A percentile compares a stretch with the other conserved stretches of the same genome.
Conservation (phyloP, 2,797 vertebrate species). For the Ctenopoma multispine region DNA sequence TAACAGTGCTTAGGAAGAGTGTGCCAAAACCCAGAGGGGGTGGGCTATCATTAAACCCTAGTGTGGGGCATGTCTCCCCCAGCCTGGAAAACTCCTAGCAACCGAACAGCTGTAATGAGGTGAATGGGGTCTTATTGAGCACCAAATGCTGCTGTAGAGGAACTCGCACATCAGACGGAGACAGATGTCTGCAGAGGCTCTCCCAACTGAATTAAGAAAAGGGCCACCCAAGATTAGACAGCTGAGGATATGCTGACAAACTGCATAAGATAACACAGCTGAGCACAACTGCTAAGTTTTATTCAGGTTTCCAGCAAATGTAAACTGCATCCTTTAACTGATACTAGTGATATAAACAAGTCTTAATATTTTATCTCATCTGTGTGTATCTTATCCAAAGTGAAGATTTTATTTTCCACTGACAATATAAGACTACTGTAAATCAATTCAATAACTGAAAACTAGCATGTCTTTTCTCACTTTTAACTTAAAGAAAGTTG, state of each 20-base stretch:
- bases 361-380: too few relatives aligned
- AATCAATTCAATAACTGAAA: not conserved
- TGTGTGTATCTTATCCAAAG: not conserved
- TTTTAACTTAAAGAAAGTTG: constrained; percentile 48
- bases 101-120: constrained; percentile 69
- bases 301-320: not conserved
- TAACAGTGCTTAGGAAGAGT: constrained; percentile 68
- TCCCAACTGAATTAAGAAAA: constrained; percentile 23
- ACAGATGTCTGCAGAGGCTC: constrained; percentile 67
- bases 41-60: constrained; percentile 57
- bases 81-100: constrained; percentile 57
- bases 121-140: constrained; percentile 36
- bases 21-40: constrained; percentile 69
- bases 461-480: not conserved
- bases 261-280: constrained; percentile 46
- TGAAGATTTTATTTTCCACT: not conserved
- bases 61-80: constrained; percentile 26
- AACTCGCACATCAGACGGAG: constrained; percentile 57
- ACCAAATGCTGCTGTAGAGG: constrained; percentile 62
- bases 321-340: not conserved
- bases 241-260: constrained; percentile 21
- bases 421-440: not conserved
- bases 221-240: constrained; percentile 70
- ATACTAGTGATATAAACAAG: not conserved
- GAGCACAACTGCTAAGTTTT: not conserved